phyloP scores from a whole-genome alignment of 2,113 vertebrate species.

The Colistium nudipinnis region DNA sequence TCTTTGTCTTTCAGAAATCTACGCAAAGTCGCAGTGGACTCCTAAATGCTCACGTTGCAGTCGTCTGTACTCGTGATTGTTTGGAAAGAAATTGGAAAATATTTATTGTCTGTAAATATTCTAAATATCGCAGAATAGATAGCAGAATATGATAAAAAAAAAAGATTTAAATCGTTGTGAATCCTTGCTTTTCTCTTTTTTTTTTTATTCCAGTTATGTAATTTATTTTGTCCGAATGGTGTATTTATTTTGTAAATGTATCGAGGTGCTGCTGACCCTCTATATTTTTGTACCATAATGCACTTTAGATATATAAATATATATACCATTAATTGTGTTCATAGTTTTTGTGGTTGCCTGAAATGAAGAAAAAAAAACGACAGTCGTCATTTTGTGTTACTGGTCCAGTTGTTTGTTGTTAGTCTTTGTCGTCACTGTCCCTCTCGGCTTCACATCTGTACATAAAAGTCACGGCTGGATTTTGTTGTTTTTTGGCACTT shows the following conservation, averaged over 20 bases:
- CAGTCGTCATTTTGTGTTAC: constrained; percentile 38
- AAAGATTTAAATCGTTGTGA: constrained; percentile 79
- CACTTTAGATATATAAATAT: constrained; percentile 99
- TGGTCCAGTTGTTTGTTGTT: constrained; percentile 3
- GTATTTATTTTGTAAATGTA: constrained; percentile 99
- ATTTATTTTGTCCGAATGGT: constrained; percentile 95
- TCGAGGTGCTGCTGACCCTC: constrained; percentile 97
- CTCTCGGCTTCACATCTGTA: constrained; percentile 71
- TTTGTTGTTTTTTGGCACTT: constrained; percentile 75
- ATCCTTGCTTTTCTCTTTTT: constrained; percentile 73
- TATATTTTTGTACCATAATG: constrained; percentile 97
- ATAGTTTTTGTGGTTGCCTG: constrained; percentile 72
- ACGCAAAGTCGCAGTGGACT: constrained; percentile 58
- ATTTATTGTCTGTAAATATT: constrained; percentile 88
- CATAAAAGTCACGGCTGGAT: constrained; percentile 67
- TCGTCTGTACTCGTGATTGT: constrained; percentile 71
- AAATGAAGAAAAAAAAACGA: constrained; percentile 73
- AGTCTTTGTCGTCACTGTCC: constrained; percentile 22
- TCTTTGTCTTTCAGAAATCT: constrained; percentile 72
- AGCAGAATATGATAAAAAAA: constrained; percentile 57
- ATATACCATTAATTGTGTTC: constrained; percentile 85
- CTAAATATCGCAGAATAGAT: constrained; percentile 73
- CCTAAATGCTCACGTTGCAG: constrained; percentile 70
- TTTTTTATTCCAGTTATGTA: constrained; percentile 74
- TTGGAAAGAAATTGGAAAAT: constrained; percentile 79